Conservation (phyloP, 2,888 invertebrate genomes). For the Drosophila koepferae region DNA sequence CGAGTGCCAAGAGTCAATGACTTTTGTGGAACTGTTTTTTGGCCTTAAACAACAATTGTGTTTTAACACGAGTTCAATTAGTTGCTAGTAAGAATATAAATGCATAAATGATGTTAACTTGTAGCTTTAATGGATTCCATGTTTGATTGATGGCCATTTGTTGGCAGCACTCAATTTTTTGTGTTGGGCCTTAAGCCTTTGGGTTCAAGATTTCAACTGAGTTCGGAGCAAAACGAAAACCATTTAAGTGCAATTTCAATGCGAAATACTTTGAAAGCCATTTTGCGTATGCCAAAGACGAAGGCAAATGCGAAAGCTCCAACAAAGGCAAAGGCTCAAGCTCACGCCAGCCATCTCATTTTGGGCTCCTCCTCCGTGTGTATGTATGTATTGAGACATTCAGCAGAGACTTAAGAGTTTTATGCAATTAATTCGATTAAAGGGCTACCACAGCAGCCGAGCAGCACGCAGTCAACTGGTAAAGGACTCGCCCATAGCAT, state of each 20-base stretch:
- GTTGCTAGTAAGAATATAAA: neutral
- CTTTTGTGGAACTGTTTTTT: neutral
- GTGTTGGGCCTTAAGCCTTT: neutral
- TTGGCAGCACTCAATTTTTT: neutral
- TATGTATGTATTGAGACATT: constrained; percentile 34
- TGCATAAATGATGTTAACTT: constrained; percentile 7
- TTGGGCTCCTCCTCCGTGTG: constrained; percentile 6
- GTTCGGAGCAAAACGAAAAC: constrained; percentile 44
- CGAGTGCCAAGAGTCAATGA: neutral
- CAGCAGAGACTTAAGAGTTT: constrained; percentile 41
- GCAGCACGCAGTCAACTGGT: constrained; percentile 10
- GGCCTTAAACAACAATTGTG: neutral
- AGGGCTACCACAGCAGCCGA: constrained; percentile 40
- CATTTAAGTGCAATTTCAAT: constrained; percentile 59
- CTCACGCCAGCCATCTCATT: neutral
- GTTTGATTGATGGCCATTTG: constrained; percentile 16
- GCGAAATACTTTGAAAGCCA: constrained; percentile 31
- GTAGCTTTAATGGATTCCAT: constrained; percentile 25
- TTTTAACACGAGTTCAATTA: neutral
- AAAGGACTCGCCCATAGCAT: neutral
- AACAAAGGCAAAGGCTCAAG: neutral
- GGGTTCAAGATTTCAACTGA: constrained; percentile 21
- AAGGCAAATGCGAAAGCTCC: neutral
- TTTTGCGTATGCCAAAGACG: constrained; percentile 28
- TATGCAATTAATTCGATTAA: constrained; percentile 75